Conservation (phyloP, 2,113 vertebrate genomes). For the Solea senegalensis region DNA sequence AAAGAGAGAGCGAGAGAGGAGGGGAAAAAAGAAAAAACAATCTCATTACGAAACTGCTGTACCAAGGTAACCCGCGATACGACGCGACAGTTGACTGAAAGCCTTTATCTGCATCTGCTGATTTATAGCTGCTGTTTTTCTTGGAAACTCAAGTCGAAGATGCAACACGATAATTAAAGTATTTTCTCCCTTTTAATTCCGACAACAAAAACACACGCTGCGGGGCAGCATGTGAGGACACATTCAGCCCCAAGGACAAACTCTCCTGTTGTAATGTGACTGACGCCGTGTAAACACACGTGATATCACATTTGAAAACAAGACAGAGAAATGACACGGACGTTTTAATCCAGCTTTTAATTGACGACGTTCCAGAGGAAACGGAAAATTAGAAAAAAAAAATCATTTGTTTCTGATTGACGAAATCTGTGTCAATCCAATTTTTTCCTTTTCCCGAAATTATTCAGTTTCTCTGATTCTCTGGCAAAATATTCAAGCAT, state of each 20-base stretch:
- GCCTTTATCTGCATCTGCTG: constrained; percentile 10
- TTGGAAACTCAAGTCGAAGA: constrained; percentile 26
- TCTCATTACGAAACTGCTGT: constrained; percentile 41
- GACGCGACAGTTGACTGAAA: constrained; percentile 31
- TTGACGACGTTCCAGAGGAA: no score
- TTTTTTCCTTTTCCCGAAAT: no score
- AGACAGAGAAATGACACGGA: no score
- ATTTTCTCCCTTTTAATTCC: not conserved
- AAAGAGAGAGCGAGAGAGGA: constrained; percentile 24
- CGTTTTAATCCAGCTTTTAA: no score
- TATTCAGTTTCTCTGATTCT: no score
- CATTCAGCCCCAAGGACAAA: not conserved
- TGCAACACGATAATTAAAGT: not conserved
- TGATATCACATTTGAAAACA: no score
- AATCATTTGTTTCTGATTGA: no score
- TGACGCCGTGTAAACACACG: no score
- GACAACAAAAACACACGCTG: not conserved
- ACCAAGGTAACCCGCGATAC: constrained; percentile 5
- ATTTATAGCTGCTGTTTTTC: constrained; percentile 33
- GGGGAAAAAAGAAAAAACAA: constrained; percentile 3
- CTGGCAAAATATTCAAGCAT: not conserved
- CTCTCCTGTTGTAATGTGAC: no score
- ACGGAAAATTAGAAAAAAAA: no score
- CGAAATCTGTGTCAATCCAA: no score
- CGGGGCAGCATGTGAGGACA: not conserved